These are phyloP conservation scores for Fundulus diaphanus DNA, from an alignment of 2,797 vertebrate species.

Conservation along the genomic window DNA sequence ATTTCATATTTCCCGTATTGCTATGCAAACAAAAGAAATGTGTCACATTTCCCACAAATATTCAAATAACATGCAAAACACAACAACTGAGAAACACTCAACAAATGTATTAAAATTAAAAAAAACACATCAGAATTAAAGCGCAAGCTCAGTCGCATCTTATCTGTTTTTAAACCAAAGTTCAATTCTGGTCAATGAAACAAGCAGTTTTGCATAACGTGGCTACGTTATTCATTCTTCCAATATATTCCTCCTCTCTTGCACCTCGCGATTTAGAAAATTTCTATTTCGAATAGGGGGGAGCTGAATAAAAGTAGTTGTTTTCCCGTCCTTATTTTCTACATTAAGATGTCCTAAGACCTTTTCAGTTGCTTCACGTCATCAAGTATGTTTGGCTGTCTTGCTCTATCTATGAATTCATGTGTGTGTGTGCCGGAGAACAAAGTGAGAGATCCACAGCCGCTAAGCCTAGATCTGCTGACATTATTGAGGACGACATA, in stretches of 20 bases:
- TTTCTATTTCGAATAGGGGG: too few species aligned
- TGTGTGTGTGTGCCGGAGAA: constrained; percentile 26
- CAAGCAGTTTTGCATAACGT: neutral
- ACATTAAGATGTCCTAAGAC: constrained; percentile 5
- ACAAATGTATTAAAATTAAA: neutral
- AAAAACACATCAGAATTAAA: neutral
- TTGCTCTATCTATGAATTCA: constrained; percentile 39
- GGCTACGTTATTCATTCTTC: neutral
- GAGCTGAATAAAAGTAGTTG: too few species aligned
- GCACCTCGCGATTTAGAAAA: neutral
- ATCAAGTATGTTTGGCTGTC: constrained; percentile 20
- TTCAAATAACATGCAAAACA: neutral
- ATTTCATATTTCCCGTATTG: neutral
- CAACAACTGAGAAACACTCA: neutral
- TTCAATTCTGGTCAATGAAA: too few species aligned
- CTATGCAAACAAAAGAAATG: neutral
- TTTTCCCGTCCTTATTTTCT: neutral
- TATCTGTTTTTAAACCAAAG: too few species aligned
- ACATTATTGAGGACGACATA: constrained; percentile 85
- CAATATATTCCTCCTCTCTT: neutral
- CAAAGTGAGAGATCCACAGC: constrained; percentile 46
- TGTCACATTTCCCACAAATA: neutral
- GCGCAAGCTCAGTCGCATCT: neutral
- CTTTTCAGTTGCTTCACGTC: constrained; percentile 9
- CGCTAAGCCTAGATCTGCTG: constrained; percentile 75